These are phyloP conservation scores for Dolichallabes microphthalmus DNA, from an alignment of 2,113 vertebrate species.

Conservation along the genomic window DNA sequence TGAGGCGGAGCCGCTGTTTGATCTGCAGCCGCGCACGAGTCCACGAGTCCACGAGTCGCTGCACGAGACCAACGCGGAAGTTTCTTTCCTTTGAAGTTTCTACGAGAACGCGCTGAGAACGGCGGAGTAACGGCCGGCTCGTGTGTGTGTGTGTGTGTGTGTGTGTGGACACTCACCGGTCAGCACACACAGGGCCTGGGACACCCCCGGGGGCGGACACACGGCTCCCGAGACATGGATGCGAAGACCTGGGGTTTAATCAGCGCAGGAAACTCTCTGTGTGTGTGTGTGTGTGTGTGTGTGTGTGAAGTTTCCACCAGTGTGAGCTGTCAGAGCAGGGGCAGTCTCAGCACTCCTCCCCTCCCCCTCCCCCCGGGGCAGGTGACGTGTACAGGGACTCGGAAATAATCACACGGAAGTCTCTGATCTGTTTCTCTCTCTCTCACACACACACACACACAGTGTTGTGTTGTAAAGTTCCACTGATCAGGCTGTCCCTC, in stretches of 20 bases:
- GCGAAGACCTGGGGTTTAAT: neutral
- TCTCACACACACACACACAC: no score
- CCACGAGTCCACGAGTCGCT: neutral
- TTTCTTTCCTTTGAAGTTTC: neutral
- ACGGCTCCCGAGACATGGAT: neutral
- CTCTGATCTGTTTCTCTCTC: no score
- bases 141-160: neutral
- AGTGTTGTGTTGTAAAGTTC: no score
- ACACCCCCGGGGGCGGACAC: neutral
- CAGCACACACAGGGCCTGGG: constrained; percentile 20
- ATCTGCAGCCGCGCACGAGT: neutral
- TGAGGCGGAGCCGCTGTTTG: no score
- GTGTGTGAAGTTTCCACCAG: neutral
- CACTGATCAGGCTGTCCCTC: no score
- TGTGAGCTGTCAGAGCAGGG: neutral
- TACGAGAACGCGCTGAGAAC: neutral
- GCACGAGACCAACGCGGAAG: constrained; percentile 14
- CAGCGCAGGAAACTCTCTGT: neutral
- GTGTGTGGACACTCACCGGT: constrained; percentile 38
- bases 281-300: no score
- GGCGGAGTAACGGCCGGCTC: neutral
- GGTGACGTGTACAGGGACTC: neutral
- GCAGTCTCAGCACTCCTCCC: neutral
- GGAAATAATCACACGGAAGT: neutral
- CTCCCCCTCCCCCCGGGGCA: neutral